Percentiles rank a stretch among this genome's conserved stretches.
Evolutionary conservation across 2,113 vertebrate genomes (phyloP).

Genomic region (Natator depressus): DNA sequence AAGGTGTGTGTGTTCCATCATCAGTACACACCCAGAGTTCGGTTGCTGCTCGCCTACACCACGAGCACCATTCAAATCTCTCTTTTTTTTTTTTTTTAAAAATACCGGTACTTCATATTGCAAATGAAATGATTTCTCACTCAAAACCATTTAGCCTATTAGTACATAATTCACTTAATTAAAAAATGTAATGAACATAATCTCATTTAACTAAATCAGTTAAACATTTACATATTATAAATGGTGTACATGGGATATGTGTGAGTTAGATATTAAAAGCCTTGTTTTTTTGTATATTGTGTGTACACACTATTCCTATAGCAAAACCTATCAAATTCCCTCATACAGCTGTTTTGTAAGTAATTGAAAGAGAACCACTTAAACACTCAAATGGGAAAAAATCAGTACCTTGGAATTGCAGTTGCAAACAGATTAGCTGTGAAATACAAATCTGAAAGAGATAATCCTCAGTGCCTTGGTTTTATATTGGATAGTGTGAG

Average conservation of each 20-base stretch:
- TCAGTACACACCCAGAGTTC: not conserved
- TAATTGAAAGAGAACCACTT: constrained; percentile 39
- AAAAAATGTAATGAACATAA: not conserved
- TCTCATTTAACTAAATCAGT: constrained; percentile 13
- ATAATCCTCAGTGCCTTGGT: constrained; percentile 9
- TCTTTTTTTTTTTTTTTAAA: not conserved
- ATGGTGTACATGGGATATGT: not conserved
- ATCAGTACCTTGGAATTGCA: constrained; percentile 41
- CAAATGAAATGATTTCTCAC: not conserved
- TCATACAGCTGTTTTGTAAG: constrained; percentile 24
- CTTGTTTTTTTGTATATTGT: not conserved
- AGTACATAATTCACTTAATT: not conserved
- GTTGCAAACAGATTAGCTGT: constrained; percentile 36
- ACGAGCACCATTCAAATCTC: not conserved
- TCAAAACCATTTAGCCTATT: not conserved
- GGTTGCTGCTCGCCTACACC: constrained; percentile 34
- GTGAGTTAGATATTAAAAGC: not conserved
- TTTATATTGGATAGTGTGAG: constrained; percentile 51
- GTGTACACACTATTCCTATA: not conserved
- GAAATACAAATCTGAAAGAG: constrained; percentile 31
- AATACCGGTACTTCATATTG: fast-evolving
- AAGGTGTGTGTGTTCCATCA: not conserved
- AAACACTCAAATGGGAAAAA: constrained; percentile 36
- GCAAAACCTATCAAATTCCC: constrained; percentile 20
- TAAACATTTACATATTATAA: not conserved